Evolutionary conservation across 1,140 invertebrate genomes (phyloP).

Genomic region (Heliothis virescens): DNA sequence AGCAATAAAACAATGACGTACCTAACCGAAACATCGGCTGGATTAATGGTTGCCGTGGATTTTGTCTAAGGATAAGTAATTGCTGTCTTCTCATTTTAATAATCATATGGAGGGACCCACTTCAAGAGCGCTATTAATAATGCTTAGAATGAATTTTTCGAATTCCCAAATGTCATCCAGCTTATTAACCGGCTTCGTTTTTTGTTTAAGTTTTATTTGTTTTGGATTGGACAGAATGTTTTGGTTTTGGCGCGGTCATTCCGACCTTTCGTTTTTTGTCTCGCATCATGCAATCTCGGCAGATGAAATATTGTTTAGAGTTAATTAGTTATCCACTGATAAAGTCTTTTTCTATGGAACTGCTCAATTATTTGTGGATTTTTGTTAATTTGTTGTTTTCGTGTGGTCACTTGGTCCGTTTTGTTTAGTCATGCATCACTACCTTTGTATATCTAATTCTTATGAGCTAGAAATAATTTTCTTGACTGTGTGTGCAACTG

Average conservation of each 20-base stretch:
- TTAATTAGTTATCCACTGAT: slow-evolving; percentile 82
- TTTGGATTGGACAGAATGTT: slow-evolving; percentile 80
- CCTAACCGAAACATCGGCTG: slow-evolving; percentile 59
- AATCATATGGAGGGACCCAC: slow-evolving; percentile 68
- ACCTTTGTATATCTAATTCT: background rate
- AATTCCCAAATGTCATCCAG: slow-evolving; percentile 86
- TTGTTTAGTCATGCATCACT: slow-evolving; percentile 3
- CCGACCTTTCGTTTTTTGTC: slow-evolving; percentile 83
- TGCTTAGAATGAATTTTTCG: slow-evolving; percentile 82
- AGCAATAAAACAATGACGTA: slow-evolving; percentile 72
- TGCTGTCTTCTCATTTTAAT: slow-evolving; percentile 77
- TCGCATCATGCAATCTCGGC: slow-evolving; percentile 76
- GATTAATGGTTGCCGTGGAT: slow-evolving; percentile 63
- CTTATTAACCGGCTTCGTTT: slow-evolving; percentile 85
- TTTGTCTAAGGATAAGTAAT: slow-evolving; percentile 76
- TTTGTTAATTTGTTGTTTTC: slow-evolving; percentile 8
- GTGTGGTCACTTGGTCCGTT: background rate
- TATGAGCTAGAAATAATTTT: background rate
- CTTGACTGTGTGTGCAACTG: background rate
- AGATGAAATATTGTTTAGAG: slow-evolving; percentile 85
- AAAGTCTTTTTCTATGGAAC: slow-evolving; percentile 76
- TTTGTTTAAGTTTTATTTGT: slow-evolving; percentile 84
- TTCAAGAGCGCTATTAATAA: slow-evolving; percentile 82
- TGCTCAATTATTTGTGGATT: slow-evolving; percentile 55
- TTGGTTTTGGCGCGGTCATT: slow-evolving; percentile 85